A percentile compares a stretch with the other conserved stretches of the same genome.
phyloP scores from a whole-genome alignment of 2,797 vertebrate species.

The Remorina albescens region DNA sequence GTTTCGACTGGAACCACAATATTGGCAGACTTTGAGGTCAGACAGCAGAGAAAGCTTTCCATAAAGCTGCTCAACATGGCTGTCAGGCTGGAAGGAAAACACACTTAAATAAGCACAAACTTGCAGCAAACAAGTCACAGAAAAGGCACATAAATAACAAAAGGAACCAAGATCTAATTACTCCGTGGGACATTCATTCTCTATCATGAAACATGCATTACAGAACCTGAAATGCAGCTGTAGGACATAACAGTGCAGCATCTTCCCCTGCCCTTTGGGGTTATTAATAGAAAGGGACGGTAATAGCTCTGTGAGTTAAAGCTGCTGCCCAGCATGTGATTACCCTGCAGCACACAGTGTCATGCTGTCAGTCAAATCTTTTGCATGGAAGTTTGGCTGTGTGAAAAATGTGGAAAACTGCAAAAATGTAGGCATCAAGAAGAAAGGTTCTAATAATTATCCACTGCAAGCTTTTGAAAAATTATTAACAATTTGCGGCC shows the following conservation, averaged over 20 bases:
- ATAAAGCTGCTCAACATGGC: constrained; percentile 93
- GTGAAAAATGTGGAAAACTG: neutral
- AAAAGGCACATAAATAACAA: neutral
- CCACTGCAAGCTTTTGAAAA: constrained; percentile 12
- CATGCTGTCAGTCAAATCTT: neutral
- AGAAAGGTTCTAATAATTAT: neutral
- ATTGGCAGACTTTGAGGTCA: constrained; percentile 89
- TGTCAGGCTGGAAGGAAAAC: constrained; percentile 62
- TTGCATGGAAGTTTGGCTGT: neutral
- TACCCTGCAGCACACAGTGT: constrained; percentile 24
- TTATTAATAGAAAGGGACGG: constrained; percentile 73
- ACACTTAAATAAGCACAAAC: constrained; percentile 13
- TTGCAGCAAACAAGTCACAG: neutral
- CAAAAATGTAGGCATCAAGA: neutral
- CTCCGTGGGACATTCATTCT: neutral
- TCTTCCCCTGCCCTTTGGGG: constrained; percentile 55
- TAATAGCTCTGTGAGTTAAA: constrained; percentile 72
- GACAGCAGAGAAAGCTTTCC: constrained; percentile 92
- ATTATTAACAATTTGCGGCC: neutral
- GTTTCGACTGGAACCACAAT: constrained; percentile 89
- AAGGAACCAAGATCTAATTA: neutral
- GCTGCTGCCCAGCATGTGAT: constrained; percentile 71
- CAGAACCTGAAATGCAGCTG: neutral
- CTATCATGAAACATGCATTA: neutral
- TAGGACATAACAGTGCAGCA: constrained; percentile 40